phyloP scores from a whole-genome alignment of 2,797 vertebrate genomes.

The Tolypeutes matacus region DNA sequence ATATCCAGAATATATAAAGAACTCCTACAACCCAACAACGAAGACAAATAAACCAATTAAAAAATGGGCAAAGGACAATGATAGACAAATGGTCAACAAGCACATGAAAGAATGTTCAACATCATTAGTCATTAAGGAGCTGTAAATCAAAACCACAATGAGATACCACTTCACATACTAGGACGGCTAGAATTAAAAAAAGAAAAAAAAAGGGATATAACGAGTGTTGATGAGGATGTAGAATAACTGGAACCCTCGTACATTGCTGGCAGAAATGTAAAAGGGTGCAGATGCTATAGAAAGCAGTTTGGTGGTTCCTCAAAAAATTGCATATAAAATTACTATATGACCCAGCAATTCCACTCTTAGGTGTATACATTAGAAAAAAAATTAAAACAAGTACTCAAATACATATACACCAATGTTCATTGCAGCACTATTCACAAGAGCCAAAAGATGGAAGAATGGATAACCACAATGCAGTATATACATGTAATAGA shows the following conservation, averaged over 20 bases:
- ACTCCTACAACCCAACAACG: not conserved
- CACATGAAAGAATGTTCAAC: not conserved
- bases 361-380: not conserved
- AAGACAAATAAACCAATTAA: not conserved
- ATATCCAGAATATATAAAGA: not conserved
- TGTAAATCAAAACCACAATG: slow-evolving; percentile 32
- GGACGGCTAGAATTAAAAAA: not conserved
- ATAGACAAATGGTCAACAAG: not conserved
- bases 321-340: slow-evolving; percentile 43
- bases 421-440: not conserved
- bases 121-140: not conserved
- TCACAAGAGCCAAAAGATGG: not conserved
- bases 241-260: not conserved
- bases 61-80: not conserved
- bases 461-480: not conserved
- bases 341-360: slow-evolving; percentile 21
- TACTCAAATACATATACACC: not conserved
- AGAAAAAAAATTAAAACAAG: not conserved
- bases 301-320: not conserved
- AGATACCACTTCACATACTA: not conserved
- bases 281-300: not conserved
- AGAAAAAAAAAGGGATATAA: slow-evolving; percentile 3
- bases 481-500: not conserved
- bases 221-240: not conserved
- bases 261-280: not conserved